Evolutionary conservation across 2,797 vertebrate species (phyloP), one percentile per base, ranked within the genome.

Genomic region (Prunella strophiata): DNA sequence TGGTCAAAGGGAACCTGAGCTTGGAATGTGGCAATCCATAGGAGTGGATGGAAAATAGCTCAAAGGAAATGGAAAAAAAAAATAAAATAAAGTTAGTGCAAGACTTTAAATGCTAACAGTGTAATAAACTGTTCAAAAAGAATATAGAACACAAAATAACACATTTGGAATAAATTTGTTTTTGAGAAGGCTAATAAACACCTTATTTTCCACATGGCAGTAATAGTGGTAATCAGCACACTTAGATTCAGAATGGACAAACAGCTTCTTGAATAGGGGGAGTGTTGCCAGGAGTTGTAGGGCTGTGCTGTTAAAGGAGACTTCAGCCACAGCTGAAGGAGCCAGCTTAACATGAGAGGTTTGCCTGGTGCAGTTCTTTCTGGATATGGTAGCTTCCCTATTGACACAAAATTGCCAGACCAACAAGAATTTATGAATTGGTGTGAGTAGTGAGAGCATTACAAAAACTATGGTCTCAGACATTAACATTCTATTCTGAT

Each of bases 131-230:
- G 16, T 42, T 78, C 58, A 36, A 34, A 88, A 87, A 48, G 20
- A 73, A 48, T 12, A 52, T 26, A 65, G 38, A 1, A 4, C n/a
- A 59, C 5, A 58, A 87, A 89, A 73, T 70, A 91, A 48, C 51
- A 88, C 4, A 29, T 71, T 87, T 76, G 40, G 30, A 89, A 82
- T 59, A 67, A 84, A 68, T 19, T 61, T 20, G 3, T 4, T 84
- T 95, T 88, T 84, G 34, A 61, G 84, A 93, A 91, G 13, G 29
- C 21, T 85, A 70, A 75, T 93, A 86, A 93, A 70, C 71, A 70
- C 36, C 23, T 70, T 62, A 43, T 92, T 95, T 94, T 95, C 81
- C 67, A 50, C 0, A 1, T 73, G 47, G 40, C 61, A 59, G 40
- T 63, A 86, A 81, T 30, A 63, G 45, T 72, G 34, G 38, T 32